These are phyloP conservation scores for Nomada goodeniana DNA, from an alignment of 2,888 invertebrate species.

Conservation along the genomic window DNA sequence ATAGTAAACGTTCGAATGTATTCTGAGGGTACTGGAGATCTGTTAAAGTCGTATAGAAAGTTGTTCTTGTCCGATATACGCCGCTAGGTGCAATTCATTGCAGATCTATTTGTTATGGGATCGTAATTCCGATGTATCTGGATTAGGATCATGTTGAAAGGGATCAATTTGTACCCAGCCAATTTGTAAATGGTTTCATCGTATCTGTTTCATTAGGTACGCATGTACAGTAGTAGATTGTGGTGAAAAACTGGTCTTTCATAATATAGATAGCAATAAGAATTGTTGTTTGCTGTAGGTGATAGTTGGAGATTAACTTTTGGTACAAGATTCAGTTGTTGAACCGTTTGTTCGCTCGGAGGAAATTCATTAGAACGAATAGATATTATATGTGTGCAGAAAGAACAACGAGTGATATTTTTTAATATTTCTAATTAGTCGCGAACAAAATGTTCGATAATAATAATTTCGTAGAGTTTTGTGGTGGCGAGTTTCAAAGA, in stretches of 20 bases:
- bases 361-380: neutral
- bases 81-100: neutral
- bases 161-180: neutral
- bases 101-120: neutral
- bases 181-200: neutral
- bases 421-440: conserved; percentile 18
- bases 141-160: neutral
- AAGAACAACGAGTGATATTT: conserved; percentile 35
- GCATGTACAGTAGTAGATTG: neutral
- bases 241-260: conserved; percentile 33
- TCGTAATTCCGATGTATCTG: neutral
- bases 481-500: conserved; percentile 39
- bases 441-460: neutral
- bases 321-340: neutral
- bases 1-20: neutral
- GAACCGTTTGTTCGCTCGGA: conserved; percentile 5
- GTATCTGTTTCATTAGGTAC: neutral
- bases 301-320: conserved; percentile 9
- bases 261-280: conserved; percentile 9
- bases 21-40: neutral
- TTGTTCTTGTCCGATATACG: neutral
- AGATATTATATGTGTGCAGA: neutral
- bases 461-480: conserved; percentile 27
- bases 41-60: neutral
- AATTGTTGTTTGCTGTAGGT: conserved; percentile 3